phyloP scores from a whole-genome alignment of 2,797 vertebrate genomes.

The Coregonus sp. region DNA sequence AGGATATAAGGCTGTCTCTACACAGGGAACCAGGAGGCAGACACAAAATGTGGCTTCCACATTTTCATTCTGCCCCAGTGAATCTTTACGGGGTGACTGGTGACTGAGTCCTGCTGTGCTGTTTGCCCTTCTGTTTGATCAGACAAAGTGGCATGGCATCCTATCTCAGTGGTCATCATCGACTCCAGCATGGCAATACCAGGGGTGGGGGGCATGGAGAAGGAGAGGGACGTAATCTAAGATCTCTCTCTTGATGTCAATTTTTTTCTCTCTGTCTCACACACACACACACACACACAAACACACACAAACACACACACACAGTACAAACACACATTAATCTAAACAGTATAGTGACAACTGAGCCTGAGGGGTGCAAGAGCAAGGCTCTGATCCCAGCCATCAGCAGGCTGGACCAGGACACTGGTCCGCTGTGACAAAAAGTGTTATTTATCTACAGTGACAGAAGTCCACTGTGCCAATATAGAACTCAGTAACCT shows the following conservation, averaged over 20 bases:
- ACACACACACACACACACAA: background rate
- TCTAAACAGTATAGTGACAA: background rate
- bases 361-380: background rate
- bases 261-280: background rate
- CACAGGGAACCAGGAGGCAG: too few relatives aligned
- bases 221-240: background rate
- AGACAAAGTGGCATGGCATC: background rate
- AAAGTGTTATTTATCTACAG: conserved; percentile 41
- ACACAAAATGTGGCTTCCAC: too few relatives aligned
- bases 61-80: too few relatives aligned
- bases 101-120: background rate
- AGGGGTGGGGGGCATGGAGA: background rate
- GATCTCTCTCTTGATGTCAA: background rate
- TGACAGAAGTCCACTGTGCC: conserved; percentile 37
- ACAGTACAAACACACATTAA: background rate
- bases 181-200: background rate
- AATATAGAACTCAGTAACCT: conserved; percentile 21
- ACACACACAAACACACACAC: background rate
- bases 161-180: background rate
- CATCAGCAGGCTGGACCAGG: conserved; percentile 5
- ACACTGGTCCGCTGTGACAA: conserved; percentile 42
- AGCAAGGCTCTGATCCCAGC: background rate
- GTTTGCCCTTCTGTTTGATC: background rate
- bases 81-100: too few relatives aligned
- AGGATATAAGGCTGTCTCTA: too few relatives aligned